Evolutionary conservation across 2,888 invertebrate species (phyloP), one percentile per base, ranked within the genome.

Genomic region (Linnaemya tessellans): DNA sequence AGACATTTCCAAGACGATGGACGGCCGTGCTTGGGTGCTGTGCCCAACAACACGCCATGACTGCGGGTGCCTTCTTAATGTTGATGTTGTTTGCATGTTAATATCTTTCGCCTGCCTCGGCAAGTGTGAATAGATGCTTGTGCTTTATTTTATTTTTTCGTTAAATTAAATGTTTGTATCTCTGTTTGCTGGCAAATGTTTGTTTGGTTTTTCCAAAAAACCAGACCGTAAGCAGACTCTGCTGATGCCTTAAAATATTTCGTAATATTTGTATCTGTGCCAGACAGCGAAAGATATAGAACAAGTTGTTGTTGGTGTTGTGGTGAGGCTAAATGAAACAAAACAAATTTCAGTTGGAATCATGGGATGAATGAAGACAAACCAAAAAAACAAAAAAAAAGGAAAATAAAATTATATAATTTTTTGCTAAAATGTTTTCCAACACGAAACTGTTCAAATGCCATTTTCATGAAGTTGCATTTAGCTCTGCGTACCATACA

Each of bases 71-170:
- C 30, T n/a, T 41, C 13, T 49, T 65, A 43, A 43, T 22, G 43
- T n/a, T 65, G 9, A 46, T 20, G 20, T 49, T 38, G 35, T 30
- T 62, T 56, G 8, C n/a, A 15, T 80, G 38, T 22, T 68, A 3
- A 11, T 11, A 3, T 41, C 68, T 22, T 38, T 25, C 3, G 18
- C 43, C 18, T 58, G 71, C 8, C 56, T 68, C 51, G 41, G 80
- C 75, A 75, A 84, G 80, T 84, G 80, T 46, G n/a, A 75, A 75
- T 70, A 80, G 64, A 71, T 84, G 75, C 79, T 65, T 64, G 35
- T 68, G 18, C 51, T 35, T 30, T 30, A 3, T 30, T 30, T 30
- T 30, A 22, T 62, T 25, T 58, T 22, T 49, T 51, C 22, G 46
- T 22, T 74, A 70, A 56, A 22, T 15, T 9, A 41, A 11, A 22